phyloP scores from a whole-genome alignment of 1,140 invertebrate species.

The Protaetia brevitarsis region DNA sequence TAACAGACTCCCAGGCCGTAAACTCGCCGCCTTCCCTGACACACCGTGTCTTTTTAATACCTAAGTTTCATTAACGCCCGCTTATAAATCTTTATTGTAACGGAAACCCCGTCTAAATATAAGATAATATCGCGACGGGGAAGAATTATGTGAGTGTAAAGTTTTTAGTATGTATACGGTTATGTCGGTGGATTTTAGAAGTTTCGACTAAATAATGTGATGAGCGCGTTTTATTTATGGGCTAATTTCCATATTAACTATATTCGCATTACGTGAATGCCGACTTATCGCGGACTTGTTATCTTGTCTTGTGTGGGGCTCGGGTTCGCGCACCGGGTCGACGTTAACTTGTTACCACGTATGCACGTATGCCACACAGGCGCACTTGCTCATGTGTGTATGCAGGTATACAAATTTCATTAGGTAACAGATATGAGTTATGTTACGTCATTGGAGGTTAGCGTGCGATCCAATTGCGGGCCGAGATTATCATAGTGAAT shows the following conservation, averaged over 20 bases:
- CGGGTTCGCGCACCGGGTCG: not conserved
- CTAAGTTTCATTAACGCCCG: slow-evolving; percentile 45
- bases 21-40: slow-evolving; percentile 38
- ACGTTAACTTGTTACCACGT: no score
- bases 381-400: not conserved
- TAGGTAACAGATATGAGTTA: not conserved
- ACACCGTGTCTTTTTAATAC: slow-evolving; percentile 46
- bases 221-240: slow-evolving; percentile 20
- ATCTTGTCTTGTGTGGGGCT: slow-evolving; percentile 15
- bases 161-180: slow-evolving; percentile 37
- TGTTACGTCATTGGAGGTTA: not conserved
- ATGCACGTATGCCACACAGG: not conserved
- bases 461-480: not conserved
- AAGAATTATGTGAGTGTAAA: slow-evolving; percentile 44
- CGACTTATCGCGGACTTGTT: not conserved
- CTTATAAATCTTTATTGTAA: slow-evolving; percentile 46
- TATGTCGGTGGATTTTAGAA: slow-evolving; percentile 26
- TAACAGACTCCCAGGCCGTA: slow-evolving; percentile 36
- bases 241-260: slow-evolving; percentile 23
- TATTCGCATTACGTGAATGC: slow-evolving; percentile 13
- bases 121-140: slow-evolving; percentile 40
- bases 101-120: slow-evolving; percentile 32
- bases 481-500: not conserved
- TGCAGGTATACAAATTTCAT: not conserved
- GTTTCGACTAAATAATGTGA: slow-evolving; percentile 25